Base-by-base conservation (phyloP, 2,888 invertebrate species). In the Scrobipalpa costella region DNA sequence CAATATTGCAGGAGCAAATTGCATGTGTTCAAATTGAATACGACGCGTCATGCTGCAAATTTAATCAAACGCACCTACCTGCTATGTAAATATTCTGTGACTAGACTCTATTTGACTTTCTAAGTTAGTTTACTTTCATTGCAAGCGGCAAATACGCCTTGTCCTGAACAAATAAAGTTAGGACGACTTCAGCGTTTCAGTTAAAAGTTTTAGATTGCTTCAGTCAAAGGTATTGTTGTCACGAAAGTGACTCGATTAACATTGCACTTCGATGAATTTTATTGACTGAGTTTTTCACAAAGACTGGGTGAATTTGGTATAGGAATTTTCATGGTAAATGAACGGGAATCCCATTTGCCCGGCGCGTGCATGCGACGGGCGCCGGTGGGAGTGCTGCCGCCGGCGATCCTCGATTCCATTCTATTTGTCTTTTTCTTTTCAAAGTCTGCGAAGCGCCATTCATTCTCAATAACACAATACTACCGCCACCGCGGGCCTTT, bases 401-500 rank as follows among this genome's bases (percentile, higher is more conserved):
- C 57, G 64, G 69, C 69, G 61, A 40, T 69, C 64, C 63, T 49
- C 61, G 50, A 64, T 68, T 63, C 65, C 67, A 69, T 70, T 71
- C 67, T 69, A 67, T 69, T 69, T 71, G 70, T 64, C 64, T 66
- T 68, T 66, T 64, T 67, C 64, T 62, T 65, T 57, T 62, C 62
- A 59, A 66, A 69, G 66, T 63, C 62, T 66, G 62, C 63, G 68
- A 59, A 64, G 65, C 64, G 66, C 68, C 57, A 69, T 70, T 72
- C 71, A 67, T 66, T 62, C 67, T 69, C 65, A 67, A 70, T 70
- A 69, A 66, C 70, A 73, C 70, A 73, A 73, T 71, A 65, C 68
- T 66, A 61, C 66, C 38, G 47, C 27, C 67, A 65, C 66, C 66
- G 64, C 62, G 57, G 64, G 62, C 61, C 63, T 68, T 68, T 69